Evolutionary conservation across 2,888 invertebrate genomes (phyloP).

Genomic region (Notodonta dromedarius): DNA sequence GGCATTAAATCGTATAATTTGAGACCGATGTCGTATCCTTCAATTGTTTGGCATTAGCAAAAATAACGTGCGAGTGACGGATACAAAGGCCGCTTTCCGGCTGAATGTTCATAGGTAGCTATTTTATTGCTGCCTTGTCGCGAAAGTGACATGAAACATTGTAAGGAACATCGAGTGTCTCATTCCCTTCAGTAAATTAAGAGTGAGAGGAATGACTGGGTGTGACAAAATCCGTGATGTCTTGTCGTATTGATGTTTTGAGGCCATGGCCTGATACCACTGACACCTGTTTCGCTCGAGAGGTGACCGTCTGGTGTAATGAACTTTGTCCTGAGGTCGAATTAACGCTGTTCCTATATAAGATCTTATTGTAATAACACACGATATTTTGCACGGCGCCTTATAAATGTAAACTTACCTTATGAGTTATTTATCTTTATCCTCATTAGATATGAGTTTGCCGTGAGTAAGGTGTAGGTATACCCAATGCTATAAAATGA

Average conservation of each 20-base stretch:
- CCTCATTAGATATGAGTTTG: too few species aligned
- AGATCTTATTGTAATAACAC: not conserved
- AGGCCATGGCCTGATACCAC: conserved; percentile 9
- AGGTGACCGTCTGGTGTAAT: conserved; percentile 40
- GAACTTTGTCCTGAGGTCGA: conserved; percentile 31
- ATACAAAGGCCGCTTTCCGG: conserved; percentile 25
- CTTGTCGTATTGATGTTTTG: too few species aligned
- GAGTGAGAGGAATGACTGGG: too few species aligned
- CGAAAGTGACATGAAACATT: too few species aligned
- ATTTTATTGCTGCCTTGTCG: too few species aligned
- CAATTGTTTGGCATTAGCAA: conserved; percentile 24
- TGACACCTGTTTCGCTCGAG: conserved; percentile 19
- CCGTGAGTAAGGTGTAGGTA: too few species aligned
- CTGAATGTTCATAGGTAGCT: conserved; percentile 19
- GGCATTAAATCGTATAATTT: conserved; percentile 14
- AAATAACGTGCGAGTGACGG: conserved; percentile 29
- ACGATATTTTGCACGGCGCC: too few species aligned
- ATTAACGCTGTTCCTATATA: conserved; percentile 4
- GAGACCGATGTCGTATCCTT: conserved; percentile 21
- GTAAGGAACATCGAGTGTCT: conserved; percentile 12
- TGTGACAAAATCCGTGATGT: too few species aligned
- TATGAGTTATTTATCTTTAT: too few species aligned
- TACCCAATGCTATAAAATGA: too few species aligned
- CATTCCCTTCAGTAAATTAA: not conserved
- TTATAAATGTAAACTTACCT: too few species aligned